Evolutionary conservation across 2,888 invertebrate species (phyloP), one percentile per base, ranked within the genome.

Genomic region (Trachelus tabidus): DNA sequence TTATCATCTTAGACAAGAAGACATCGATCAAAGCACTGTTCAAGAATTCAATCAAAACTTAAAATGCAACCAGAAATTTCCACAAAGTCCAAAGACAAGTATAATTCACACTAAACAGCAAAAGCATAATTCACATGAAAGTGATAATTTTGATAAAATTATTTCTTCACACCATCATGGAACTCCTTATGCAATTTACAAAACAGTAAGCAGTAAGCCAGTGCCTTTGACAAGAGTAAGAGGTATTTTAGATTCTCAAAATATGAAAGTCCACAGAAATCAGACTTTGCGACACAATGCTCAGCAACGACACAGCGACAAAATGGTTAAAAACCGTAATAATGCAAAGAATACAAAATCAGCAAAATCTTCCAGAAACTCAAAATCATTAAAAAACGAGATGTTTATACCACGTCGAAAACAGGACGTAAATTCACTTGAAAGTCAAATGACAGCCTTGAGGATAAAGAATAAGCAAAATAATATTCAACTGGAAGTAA

Each of bases 401-500:
- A 35, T 31, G 34, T n/a, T 82, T 76, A 30, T 77, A 68, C 12
- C 75, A 78, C 30, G 82, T 56, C 56, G 9, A 56, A 23, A 56
- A 56, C 56, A 15, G 2, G 23, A 82, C 33, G 75, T 75, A 68
- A 75, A 34, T 30, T 34, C 73, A 31, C 34, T 83, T n/a, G 78
- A 34, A 34, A 82, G 75, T 23, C 79, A 78, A 11, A 74, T 84
- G 31, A 76, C 76, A 2, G 75, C 73, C 12, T 30, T 84, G 2
- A 79, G 74, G n/a, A 34, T 82, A 37, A 81, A 78, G n/a, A 78
- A 82, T 33, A 84, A 85, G 73, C 79, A 83, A 30, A 73, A 81
- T 73, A 79, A 83, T 11, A 73, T 85, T 34, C 56, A 56, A 56
- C 15, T 6, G 2, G 6, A 56, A 56, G 23, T 56, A 56, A 56